These are phyloP conservation scores for Pocillopora verrucosa DNA, from an alignment of 64 coral and sea anemone species.

Conservation along the genomic window DNA sequence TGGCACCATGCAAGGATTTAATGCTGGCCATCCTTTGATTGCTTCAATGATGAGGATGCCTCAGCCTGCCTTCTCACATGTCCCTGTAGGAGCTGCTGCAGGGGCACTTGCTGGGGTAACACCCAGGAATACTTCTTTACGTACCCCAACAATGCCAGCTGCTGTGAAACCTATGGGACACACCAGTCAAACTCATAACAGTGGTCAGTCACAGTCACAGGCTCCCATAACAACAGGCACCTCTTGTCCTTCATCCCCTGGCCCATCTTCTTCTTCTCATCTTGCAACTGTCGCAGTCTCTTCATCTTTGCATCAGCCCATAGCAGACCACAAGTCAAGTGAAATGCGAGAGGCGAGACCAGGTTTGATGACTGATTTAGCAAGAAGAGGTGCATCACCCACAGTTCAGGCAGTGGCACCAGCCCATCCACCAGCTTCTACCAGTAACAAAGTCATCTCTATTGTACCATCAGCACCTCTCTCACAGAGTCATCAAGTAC, in stretches of 20 bases:
- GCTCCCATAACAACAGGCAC: constrained; percentile 35
- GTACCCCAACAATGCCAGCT: constrained; percentile 31
- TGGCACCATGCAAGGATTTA: constrained; percentile 7
- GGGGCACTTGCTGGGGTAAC: constrained; percentile 53
- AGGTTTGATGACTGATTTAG: constrained; percentile 31
- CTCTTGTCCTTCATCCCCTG: constrained; percentile 51
- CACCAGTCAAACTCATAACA: constrained; percentile 19
- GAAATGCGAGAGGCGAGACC: constrained; percentile 41
- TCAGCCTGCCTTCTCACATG: constrained; percentile 58
- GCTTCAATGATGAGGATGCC: constrained; percentile 29
- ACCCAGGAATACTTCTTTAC: constrained; percentile 31
- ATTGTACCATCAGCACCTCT: constrained; percentile 23
- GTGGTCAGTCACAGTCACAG: constrained; percentile 30
- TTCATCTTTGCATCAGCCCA: constrained; percentile 46
- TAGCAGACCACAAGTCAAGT: constrained; percentile 40
- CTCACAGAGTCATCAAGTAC: constrained; percentile 17
- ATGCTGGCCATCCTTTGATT: constrained; percentile 14
- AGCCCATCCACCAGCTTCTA: constrained; percentile 5
- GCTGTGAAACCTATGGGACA: constrained; percentile 42
- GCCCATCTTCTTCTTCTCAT: background rate
- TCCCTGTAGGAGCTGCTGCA: constrained; percentile 51
- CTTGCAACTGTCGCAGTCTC: constrained; percentile 21
- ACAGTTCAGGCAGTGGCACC: constrained; percentile 24
- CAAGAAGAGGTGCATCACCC: constrained; percentile 39
- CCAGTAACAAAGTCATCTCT: constrained; percentile 11